Conservation (phyloP, 1,140 invertebrate genomes). For the Drosophila cardini region DNA sequence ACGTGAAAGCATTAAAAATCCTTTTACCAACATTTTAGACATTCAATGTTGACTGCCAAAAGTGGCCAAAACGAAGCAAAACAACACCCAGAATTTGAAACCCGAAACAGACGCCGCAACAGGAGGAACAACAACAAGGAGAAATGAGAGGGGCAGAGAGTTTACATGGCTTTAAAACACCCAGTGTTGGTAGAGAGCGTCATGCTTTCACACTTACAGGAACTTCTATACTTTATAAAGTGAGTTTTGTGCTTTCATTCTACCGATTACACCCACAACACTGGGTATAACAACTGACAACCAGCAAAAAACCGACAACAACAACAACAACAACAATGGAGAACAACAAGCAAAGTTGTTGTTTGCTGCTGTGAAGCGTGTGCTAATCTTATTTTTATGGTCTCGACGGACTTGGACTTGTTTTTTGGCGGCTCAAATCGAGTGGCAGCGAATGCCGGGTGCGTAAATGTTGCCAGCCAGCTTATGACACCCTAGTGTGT, state of each 20-base stretch:
- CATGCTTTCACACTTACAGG: no score
- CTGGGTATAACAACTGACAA: no score
- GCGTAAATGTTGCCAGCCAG: conserved; percentile 56
- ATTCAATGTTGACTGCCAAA: conserved; percentile 38
- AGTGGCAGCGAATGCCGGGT: conserved; percentile 44
- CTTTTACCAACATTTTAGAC: conserved; percentile 54
- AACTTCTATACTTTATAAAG: no score
- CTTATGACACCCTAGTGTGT: conserved; percentile 36
- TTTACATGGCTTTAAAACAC: no score
- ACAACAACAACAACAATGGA: conserved; percentile 26
- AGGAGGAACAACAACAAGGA: conserved; percentile 24
- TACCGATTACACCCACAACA: no score
- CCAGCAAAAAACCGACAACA: conserved; percentile 18
- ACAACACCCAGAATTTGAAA: conserved; percentile 30
- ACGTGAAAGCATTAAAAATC: conserved; percentile 44
- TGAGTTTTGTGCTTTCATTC: no score
- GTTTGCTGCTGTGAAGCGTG: conserved; percentile 62
- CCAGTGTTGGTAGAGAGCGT: no score
- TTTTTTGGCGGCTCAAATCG: conserved; percentile 39
- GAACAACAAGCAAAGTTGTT: conserved; percentile 12
- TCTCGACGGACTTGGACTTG: conserved; percentile 73
- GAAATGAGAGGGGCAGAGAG: no score
- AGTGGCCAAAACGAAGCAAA: conserved; percentile 33
- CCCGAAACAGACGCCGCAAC: conserved; percentile 33
- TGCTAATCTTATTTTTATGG: conserved; percentile 83